Evolutionary conservation across 2,113 vertebrate genomes (phyloP), one percentile per base, ranked within the genome.

Genomic region (Bubo scandiacus): DNA sequence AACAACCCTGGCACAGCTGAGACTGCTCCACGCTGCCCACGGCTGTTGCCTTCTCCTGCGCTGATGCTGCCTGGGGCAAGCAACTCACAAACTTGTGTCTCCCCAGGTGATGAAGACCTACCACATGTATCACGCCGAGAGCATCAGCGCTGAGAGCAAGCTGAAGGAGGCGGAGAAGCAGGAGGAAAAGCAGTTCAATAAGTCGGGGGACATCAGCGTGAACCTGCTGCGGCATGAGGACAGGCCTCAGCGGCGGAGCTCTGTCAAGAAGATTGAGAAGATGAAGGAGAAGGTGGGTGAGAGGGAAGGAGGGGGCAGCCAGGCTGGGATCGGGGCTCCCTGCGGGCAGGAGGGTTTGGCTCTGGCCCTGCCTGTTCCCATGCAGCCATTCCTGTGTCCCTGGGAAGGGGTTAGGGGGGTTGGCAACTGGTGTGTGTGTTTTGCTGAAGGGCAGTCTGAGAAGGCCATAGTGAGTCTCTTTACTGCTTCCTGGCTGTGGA

Each of bases 21-120:
- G 36, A 3, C 49, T 25, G 23, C 62, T 52, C 27, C n/a, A 11
- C 0, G 10, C 42, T 90, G 57, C 67, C 79, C 26, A 1, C 0
- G 4, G 62, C 70, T 58, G 38, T 22, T 6, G 3, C 2, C 16
- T 23, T 11, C 32, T 66, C 9, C 0, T 21, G 49, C 32, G 1
- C 11, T 0, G 0, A 5, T 29, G 42, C 62, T 51, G 36, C 1
- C 0, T 9, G 12, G 78, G 59, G 30, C 32, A 29, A 68, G 72
- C 0, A 5, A 30, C 84, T 84, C 43, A 88, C 3, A 7, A 2
- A 2, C 29, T 34, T 9, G 10, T 66, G 55, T 89, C 61, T 66
- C 88, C 77, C 22, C 98, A 99, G 99, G 99, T 99, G 96, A 99
- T 99, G 99, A 99, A 99, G 98, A 99, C 99, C 2, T 99, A 99